phyloP scores from a whole-genome alignment of 2,797 vertebrate species.

The Pseudomugil tenellus region DNA sequence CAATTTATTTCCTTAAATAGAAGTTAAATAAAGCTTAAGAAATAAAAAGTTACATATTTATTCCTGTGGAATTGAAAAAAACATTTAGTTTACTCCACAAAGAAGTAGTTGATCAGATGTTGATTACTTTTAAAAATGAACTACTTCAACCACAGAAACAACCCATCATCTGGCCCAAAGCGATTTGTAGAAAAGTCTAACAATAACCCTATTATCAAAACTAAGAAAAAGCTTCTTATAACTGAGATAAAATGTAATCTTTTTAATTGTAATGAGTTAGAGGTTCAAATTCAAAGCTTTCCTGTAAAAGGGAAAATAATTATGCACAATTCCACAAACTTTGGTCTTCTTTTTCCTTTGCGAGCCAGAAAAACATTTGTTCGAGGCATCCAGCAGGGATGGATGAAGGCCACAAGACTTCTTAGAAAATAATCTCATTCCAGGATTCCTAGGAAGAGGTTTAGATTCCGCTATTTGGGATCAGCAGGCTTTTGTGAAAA shows the following conservation, averaged over 20 bases:
- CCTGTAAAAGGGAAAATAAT: background rate
- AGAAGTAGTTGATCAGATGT: no score
- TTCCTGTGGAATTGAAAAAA: no score
- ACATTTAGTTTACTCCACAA: no score
- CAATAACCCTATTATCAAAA: background rate
- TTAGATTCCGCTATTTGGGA: conserved; percentile 39
- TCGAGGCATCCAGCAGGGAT: conserved; percentile 28
- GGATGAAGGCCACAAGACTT: conserved; percentile 62
- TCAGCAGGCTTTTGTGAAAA: conserved; percentile 37
- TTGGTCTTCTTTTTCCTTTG: background rate
- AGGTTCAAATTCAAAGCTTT: background rate
- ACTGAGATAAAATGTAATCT: background rate
- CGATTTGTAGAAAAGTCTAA: background rate
- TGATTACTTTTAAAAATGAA: no score
- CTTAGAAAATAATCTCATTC: conserved; percentile 53
- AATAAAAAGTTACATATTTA: no score
- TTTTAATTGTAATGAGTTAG: background rate
- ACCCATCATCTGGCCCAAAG: background rate
- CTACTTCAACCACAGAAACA: background rate
- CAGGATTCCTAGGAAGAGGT: conserved; percentile 61
- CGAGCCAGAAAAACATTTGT: conserved; percentile 34
- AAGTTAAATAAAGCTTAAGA: no score
- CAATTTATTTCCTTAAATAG: no score
- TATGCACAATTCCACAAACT: background rate
- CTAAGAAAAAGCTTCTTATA: background rate